A percentile compares a stretch with the other conserved stretches of the same genome.
phyloP scores from a whole-genome alignment of 2,888 invertebrate genomes.

The Hoplodrina blanda region DNA sequence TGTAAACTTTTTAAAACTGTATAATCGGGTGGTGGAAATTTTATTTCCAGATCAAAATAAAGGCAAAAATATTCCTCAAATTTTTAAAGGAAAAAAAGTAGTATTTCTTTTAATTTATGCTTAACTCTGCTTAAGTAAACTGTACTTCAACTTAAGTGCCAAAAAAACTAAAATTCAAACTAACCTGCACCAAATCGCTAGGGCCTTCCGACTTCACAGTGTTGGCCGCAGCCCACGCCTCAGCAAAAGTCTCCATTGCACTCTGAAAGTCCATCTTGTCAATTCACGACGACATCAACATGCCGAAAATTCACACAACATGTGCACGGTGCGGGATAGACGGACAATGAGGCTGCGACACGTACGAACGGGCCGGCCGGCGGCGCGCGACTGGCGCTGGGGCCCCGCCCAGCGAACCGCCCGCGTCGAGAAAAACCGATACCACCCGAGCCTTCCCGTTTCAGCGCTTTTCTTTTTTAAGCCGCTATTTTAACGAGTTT shows the following conservation, averaged over 20 bases:
- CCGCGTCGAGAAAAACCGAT: conserved; percentile 89
- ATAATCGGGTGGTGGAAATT: not conserved
- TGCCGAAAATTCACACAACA: conserved; percentile 87
- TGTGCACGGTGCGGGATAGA: conserved; percentile 77
- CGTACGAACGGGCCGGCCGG: conserved; percentile 91
- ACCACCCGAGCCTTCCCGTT: conserved; percentile 89
- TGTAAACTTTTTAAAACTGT: conserved; percentile 20
- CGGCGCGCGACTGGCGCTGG: conserved; percentile 91
- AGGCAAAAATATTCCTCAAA: not conserved
- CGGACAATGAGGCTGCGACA: conserved; percentile 67
- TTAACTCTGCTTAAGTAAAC: not conserved
- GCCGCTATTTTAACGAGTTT: conserved; percentile 90
- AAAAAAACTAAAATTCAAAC: conserved; percentile 65
- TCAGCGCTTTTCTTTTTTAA: conserved; percentile 91
- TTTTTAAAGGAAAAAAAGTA: not conserved
- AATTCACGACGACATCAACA: conserved; percentile 88
- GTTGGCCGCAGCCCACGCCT: conserved; percentile 98
- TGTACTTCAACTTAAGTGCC: not conserved
- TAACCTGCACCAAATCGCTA: conserved; percentile 93
- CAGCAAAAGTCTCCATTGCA: conserved; percentile 99
- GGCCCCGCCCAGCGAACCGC: conserved; percentile 89
- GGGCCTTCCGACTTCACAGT: conserved; percentile 92
- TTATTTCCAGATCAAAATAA: not conserved
- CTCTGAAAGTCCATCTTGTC: conserved; percentile 98
- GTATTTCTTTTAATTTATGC: not conserved